A percentile compares a stretch with the other conserved stretches of the same genome.
Conservation (phyloP, 1,140 invertebrate species). For the Rhizoglyphus robini region DNA sequence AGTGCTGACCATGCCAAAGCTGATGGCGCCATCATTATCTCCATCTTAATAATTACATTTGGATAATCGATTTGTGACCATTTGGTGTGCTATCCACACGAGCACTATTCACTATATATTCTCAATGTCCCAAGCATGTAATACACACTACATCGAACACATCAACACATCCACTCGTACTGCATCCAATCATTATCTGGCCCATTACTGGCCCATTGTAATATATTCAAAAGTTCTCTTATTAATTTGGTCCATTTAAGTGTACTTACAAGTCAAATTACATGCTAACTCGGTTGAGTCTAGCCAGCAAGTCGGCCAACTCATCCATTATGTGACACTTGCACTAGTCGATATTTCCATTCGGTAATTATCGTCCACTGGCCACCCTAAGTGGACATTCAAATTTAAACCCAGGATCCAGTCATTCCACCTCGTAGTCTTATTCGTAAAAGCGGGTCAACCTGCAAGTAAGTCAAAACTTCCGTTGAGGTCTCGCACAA, state of each 20-base stretch:
- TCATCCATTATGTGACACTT: too few species aligned
- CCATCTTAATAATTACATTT: conserved; percentile 14
- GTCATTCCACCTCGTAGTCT: too few species aligned
- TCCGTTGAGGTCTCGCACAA: too few species aligned
- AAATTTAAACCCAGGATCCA: too few species aligned
- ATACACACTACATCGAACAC: not conserved
- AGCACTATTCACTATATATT: not conserved
- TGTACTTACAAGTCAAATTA: not conserved
- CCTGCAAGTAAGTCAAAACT: too few species aligned
- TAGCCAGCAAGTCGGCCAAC: too few species aligned
- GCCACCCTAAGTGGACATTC: too few species aligned
- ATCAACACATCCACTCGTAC: not conserved
- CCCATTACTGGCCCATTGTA: not conserved
- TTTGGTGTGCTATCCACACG: not conserved
- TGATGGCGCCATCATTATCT: not conserved
- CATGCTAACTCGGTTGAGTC: too few species aligned
- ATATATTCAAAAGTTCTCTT: conserved; percentile 9
- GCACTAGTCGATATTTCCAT: too few species aligned
- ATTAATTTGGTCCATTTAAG: conserved; percentile 1
- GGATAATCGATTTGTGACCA: conserved; percentile 12
- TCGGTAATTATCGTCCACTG: too few species aligned
- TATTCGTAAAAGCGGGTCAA: too few species aligned
- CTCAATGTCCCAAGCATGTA: not conserved
- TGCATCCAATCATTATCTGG: conserved; percentile 11
- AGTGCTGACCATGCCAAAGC: conserved; percentile 55